These are phyloP conservation scores for Pegoplata infirma DNA, from an alignment of 2,888 invertebrate genomes.

Conservation along the genomic window DNA sequence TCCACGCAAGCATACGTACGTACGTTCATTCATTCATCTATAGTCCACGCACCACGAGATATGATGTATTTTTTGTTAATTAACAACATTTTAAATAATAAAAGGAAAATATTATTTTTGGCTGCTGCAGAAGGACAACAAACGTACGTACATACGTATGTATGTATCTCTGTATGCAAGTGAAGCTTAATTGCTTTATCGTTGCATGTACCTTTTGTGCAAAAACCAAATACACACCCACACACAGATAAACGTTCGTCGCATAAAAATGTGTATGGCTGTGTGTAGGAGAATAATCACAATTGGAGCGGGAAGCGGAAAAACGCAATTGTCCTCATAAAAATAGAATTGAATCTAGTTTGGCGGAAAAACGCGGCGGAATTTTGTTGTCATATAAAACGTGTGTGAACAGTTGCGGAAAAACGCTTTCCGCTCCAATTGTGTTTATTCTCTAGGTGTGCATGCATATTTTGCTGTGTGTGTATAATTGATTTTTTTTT, in stretches of 20 bases:
- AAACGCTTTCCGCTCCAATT: too few species aligned
- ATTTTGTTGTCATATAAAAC: too few species aligned
- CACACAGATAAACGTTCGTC: not conserved
- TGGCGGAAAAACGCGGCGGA: too few species aligned
- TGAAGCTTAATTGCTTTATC: slow-evolving; percentile 56
- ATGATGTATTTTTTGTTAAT: slow-evolving; percentile 65
- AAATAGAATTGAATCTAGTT: too few species aligned
- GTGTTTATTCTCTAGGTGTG: slow-evolving; percentile 3
- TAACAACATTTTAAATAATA: slow-evolving; percentile 67
- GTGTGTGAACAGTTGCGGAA: too few species aligned
- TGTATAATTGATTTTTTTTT: slow-evolving; percentile 28
- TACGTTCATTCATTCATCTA: not conserved
- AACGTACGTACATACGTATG: not conserved
- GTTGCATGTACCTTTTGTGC: slow-evolving; percentile 14
- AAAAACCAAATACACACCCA: not conserved
- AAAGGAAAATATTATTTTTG: slow-evolving; percentile 66
- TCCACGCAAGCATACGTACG: not conserved
- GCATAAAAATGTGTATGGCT: too few species aligned
- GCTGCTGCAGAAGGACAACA: slow-evolving; percentile 53
- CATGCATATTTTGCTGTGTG: slow-evolving; percentile 6
- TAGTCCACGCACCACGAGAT: slow-evolving; percentile 29
- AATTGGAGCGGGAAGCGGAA: too few species aligned
- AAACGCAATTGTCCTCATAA: too few species aligned
- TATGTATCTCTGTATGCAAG: slow-evolving; percentile 5
- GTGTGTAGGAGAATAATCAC: too few species aligned